A percentile compares a stretch with the other conserved stretches of the same genome.
Conservation (phyloP, 2,113 vertebrate genomes). For the Glaucomys volans region DNA sequence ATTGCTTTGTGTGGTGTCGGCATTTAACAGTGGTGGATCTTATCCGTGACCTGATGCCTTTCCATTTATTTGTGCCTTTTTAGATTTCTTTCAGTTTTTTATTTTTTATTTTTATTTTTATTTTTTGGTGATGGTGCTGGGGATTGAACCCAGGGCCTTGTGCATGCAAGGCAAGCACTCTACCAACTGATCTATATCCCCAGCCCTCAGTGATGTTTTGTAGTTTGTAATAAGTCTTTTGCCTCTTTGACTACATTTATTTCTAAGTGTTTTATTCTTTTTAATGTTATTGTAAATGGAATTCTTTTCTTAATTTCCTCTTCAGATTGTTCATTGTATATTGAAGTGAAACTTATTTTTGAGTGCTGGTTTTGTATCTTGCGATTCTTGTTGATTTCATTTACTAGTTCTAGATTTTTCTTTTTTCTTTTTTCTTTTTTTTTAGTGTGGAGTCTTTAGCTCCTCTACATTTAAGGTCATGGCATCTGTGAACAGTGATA, state of each 20-base stretch:
- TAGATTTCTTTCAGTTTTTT: slow-evolving; percentile 48
- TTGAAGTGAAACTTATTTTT: slow-evolving; percentile 38
- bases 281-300: not conserved
- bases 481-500: not conserved
- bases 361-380: not conserved
- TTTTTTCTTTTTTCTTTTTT: too few species aligned
- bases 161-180: too few species aligned
- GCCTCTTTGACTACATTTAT: slow-evolving; percentile 11
- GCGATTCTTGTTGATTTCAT: slow-evolving; percentile 13
- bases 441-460: not conserved
- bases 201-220: not conserved
- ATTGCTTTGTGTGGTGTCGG: not conserved
- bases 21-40: not conserved
- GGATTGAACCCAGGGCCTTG: too few species aligned
- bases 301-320: slow-evolving; percentile 50
- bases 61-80: not conserved
- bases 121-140: too few species aligned
- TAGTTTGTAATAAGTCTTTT: slow-evolving; percentile 44
- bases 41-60: not conserved
- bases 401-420: not conserved
- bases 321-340: not conserved
- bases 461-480: not conserved
- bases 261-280: slow-evolving; percentile 26
- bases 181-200: too few species aligned
- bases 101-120: too few species aligned